Percentiles rank a stretch among this genome's conserved stretches.
These are phyloP conservation scores for Suillia variegata DNA, from an alignment of 2,888 invertebrate species.

Conservation along the genomic window DNA sequence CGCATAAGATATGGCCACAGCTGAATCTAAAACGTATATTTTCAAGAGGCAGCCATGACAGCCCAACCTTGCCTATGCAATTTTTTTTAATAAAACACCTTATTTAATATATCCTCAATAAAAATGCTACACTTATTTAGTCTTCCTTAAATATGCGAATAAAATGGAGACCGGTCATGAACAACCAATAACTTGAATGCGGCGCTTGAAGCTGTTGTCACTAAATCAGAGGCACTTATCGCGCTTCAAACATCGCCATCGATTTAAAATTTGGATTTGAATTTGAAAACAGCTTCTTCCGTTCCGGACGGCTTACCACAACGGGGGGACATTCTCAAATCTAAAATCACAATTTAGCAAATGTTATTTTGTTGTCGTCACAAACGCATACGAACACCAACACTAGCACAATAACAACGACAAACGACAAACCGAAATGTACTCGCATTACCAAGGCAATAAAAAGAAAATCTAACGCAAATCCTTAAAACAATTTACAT, in stretches of 20 bases:
- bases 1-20: too few species aligned
- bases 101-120: too few species aligned
- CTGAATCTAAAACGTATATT: too few species aligned
- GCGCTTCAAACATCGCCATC: neutral
- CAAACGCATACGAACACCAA: neutral
- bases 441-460: conserved; percentile 26
- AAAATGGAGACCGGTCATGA: too few species aligned
- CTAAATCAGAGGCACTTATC: conserved; percentile 18
- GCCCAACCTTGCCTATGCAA: too few species aligned
- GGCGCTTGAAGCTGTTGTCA: conserved; percentile 20
- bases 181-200: conserved; percentile 5
- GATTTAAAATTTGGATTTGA: neutral
- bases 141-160: too few species aligned
- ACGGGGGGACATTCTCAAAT: neutral
- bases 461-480: conserved; percentile 22
- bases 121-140: too few species aligned
- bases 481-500: conserved; percentile 26
- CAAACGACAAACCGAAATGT: conserved; percentile 12
- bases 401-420: neutral
- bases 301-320: too few species aligned
- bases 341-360: neutral
- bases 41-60: too few species aligned
- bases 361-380: neutral
- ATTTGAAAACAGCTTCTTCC: neutral
- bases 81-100: too few species aligned